Base-by-base conservation (phyloP, 2,113 vertebrate genomes). In the Stegastes partitus region DNA sequence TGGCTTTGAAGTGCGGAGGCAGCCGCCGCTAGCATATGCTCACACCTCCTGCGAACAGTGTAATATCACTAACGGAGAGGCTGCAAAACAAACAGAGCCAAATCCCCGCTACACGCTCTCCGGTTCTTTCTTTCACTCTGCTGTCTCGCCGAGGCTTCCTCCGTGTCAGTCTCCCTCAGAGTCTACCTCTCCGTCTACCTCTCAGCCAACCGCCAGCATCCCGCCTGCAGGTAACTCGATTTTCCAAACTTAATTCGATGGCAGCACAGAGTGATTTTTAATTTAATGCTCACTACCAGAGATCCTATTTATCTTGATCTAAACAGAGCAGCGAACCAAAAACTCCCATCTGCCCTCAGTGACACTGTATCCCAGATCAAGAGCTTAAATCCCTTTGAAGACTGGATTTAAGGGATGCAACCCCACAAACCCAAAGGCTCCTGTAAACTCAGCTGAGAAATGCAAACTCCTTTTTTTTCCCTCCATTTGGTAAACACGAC, bases 1-100 rank as follows among this genome's bases (percentile, higher is more conserved):
- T 92, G 87, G 69, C 75, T 93, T 90, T 92, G 89, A 92, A 89
- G 89, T 84, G 74, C 67, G 49, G 72, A 72, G 79, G 80, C 87
- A 85, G 87, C 63, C 65, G 11, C 74, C 82, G 79, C 77, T 62
- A 79, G 74, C 66, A 84, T 84, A 80, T 85, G 81, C 66, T 78
- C 74, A 61, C 66, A 62, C 82, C 77, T 87, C 73, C 70, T 67
- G 79, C 47, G 72, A 92, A 83, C 37, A 64, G 79, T 79, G 77
- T 73, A 75, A 87, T 66, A 70, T 82, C 73, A 81, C 75, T 67
- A 59, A 83, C 75, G 73, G 79, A 50, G 59, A 79, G 31, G 45
- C 47, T 63, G 59, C 72, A 87, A 84, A 79, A 87, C 76, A 86
- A 82, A 89, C 79, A 87, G 19, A 39, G 34, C 34, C 58, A 78